These are phyloP conservation scores for Myocastor coypus DNA, from an alignment of 2,113 vertebrate genomes.

Conservation along the genomic window DNA sequence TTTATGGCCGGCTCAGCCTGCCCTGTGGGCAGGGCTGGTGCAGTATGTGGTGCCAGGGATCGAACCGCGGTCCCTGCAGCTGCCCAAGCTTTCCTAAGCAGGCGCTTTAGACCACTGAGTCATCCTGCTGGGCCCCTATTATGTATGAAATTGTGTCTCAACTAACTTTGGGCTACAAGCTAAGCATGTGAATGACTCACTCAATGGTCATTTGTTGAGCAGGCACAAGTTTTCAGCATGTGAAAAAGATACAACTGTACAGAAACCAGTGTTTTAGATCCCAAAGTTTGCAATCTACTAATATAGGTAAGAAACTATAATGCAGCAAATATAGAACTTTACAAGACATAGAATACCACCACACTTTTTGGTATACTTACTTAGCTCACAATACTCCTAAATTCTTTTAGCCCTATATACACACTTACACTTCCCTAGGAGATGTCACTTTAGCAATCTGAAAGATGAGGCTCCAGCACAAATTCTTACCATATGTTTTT, in stretches of 20 bases:
- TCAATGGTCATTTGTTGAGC: background rate
- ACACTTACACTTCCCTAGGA: background rate
- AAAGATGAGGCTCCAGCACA: background rate
- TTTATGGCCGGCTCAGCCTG: too few relatives aligned
- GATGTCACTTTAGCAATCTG: background rate
- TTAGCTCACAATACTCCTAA: background rate
- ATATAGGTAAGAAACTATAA: slow-evolving; percentile 14
- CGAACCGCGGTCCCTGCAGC: too few relatives aligned
- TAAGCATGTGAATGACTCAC: slow-evolving; percentile 35
- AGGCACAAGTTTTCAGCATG: background rate
- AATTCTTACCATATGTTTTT: background rate
- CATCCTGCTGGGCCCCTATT: too few relatives aligned
- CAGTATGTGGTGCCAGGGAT: too few relatives aligned
- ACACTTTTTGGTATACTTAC: background rate
- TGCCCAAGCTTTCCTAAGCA: too few relatives aligned
- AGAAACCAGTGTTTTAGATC: background rate
- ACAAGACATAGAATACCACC: background rate
- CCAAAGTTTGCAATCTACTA: background rate
- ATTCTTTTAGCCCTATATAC: background rate
- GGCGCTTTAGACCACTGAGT: too few relatives aligned
- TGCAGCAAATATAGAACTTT: background rate
- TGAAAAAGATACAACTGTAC: background rate
- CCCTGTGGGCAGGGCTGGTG: too few relatives aligned
- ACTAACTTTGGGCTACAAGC: slow-evolving; percentile 20
- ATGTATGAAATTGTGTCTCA: slow-evolving; percentile 31